Conservation (phyloP, 2,888 invertebrate genomes). For the Perizoma affinitatum region DNA sequence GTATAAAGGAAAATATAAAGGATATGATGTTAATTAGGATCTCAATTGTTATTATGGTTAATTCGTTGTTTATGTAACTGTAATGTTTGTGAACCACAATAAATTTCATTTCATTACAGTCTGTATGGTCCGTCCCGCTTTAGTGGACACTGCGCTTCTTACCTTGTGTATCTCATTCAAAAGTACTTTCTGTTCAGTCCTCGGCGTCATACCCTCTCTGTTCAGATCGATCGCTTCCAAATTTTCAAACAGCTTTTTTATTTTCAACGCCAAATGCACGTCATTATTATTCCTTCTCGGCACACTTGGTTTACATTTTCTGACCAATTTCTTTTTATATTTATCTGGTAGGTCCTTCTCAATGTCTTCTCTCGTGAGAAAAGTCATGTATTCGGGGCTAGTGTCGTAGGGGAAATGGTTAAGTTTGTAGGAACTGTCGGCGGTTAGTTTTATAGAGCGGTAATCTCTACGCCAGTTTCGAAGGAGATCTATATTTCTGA, state of each 20-base stretch:
- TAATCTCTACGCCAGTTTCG: constrained; percentile 81
- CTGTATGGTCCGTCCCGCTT: background rate
- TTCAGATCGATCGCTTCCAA: constrained; percentile 72
- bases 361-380: constrained; percentile 76
- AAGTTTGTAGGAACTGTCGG: constrained; percentile 49
- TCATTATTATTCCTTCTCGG: constrained; percentile 66
- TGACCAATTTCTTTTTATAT: constrained; percentile 59
- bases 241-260: constrained; percentile 73
- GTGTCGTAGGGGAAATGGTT: constrained; percentile 81
- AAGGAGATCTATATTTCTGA: constrained; percentile 71
- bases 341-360: constrained; percentile 78
- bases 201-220: constrained; percentile 71
- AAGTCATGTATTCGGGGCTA: constrained; percentile 79
- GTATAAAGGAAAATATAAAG: no score
- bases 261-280: constrained; percentile 71
- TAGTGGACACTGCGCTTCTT: background rate
- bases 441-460: constrained; percentile 51
- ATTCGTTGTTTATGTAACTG: no score
- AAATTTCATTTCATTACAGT: background rate
- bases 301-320: constrained; percentile 58
- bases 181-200: constrained; percentile 80
- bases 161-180: constrained; percentile 85
- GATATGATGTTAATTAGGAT: no score
- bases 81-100: no score
- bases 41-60: no score